These are phyloP conservation scores for Branchipolynoe longqiensis DNA, from an alignment of 2,888 invertebrate species.

Conservation along the genomic window DNA sequence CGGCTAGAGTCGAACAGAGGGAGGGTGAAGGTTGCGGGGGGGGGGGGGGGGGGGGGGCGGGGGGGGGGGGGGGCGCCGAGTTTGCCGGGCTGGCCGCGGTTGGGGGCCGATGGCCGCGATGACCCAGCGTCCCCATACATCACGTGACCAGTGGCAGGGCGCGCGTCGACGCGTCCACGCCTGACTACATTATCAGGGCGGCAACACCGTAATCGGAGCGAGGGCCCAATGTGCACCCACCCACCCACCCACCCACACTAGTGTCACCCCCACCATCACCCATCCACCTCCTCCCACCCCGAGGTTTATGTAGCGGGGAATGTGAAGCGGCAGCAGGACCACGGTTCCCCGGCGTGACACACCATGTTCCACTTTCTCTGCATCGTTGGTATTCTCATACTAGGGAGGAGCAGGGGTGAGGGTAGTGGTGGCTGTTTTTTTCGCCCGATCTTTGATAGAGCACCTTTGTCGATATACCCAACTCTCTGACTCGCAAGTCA, in stretches of 20 bases:
- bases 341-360: too few species aligned
- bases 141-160: not conserved
- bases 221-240: not conserved
- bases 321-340: too few species aligned
- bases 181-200: not conserved
- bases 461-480: too few species aligned
- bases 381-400: too few species aligned
- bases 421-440: too few species aligned
- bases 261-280: not conserved
- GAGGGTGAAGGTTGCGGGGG: not conserved
- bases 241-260: not conserved
- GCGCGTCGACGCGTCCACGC: not conserved
- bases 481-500: too few species aligned
- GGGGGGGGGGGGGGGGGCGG: not conserved
- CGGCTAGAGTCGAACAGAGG: too few species aligned
- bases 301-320: too few species aligned
- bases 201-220: conserved; percentile 27
- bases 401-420: too few species aligned
- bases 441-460: too few species aligned
- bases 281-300: not conserved
- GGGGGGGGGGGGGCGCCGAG: not conserved
- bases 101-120: conserved; percentile 2
- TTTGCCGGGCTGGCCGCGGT: too few species aligned
- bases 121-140: not conserved
- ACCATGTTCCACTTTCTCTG: too few species aligned